Conservation (phyloP, 2,888 invertebrate species). For the Drosophila prostipennis region DNA sequence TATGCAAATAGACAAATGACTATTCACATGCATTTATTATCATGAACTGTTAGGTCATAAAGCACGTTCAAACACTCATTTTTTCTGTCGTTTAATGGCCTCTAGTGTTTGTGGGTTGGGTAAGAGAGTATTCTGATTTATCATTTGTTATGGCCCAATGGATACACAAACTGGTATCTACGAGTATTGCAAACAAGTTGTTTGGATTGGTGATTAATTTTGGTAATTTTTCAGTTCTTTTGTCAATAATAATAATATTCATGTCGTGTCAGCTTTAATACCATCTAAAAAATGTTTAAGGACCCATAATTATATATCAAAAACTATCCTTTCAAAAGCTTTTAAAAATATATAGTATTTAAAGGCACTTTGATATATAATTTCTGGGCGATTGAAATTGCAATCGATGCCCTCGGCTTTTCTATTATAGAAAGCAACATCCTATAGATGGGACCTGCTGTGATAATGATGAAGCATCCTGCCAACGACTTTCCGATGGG, state of each 20-base stretch:
- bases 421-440: not conserved
- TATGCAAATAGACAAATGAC: conserved; percentile 38
- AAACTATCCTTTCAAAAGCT: no score
- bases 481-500: not conserved
- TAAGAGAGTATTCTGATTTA: conserved; percentile 28
- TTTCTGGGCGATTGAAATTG: not conserved
- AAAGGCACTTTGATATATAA: not conserved
- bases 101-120: conserved; percentile 12
- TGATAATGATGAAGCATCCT: conserved; percentile 16
- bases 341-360: no score
- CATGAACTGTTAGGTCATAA: conserved; percentile 39
- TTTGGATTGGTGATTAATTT: not conserved
- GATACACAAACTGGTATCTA: not conserved
- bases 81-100: conserved; percentile 8
- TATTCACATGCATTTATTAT: conserved; percentile 35
- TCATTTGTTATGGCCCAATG: conserved; percentile 5
- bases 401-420: not conserved
- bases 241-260: no score
- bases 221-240: no score
- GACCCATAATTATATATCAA: no score
- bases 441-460: conserved; percentile 27
- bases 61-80: conserved; percentile 25
- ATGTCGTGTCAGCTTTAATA: no score
- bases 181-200: not conserved
- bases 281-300: no score